Base-by-base conservation (phyloP, 2,113 vertebrate species). In the Paracanthobrama guichenoti region DNA sequence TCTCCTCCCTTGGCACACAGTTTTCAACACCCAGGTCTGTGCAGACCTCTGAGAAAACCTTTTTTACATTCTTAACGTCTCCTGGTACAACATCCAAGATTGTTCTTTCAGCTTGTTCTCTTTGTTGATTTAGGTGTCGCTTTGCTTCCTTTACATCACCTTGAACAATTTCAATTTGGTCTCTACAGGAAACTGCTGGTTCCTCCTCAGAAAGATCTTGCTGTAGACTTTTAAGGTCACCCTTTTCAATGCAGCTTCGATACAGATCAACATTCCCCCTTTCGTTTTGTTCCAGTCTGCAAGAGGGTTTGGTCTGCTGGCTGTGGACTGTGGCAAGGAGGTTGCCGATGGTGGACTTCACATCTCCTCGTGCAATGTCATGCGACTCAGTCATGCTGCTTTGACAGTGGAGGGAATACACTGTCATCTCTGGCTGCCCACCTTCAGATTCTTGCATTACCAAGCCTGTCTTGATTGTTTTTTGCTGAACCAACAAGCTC, bases 201-300 rank as follows among this genome's bases (percentile, higher is more conserved):
- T 86, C 94, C 73, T 95, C 91, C 82, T 90, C 91, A 0, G 92
- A 92, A 77, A 90, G n/a, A 67, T 96, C 94, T 88, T 92, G 93
- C 26, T 96, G 95, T 79, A 97, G 93, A 67, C 88, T 94, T 88
- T 95, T 96, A 81, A 99, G 89, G 81, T 98, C 95, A 69, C 96
- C 97, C 75, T 96, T 97, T 90, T 99, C 96, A 85, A 97, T 98
- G 87, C 96, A 99, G 86, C 93, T 96, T 0, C 93, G 95, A 64
- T 96, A 96, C 87, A 98, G 89, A 81, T 97, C 95, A 39, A 98
- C 97, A 0, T 96, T 98, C 12, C 96, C 95, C 78, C 91, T 96
- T 74, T 94, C 92, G 0, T 93, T 91, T 81, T 95, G 90, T 53
- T 95, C 94, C 24, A 90, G 44, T 71, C 46, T 71, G 50, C 48